phyloP scores from a whole-genome alignment of 1,140 invertebrate genomes.

The Zaprionus tsacasi region DNA sequence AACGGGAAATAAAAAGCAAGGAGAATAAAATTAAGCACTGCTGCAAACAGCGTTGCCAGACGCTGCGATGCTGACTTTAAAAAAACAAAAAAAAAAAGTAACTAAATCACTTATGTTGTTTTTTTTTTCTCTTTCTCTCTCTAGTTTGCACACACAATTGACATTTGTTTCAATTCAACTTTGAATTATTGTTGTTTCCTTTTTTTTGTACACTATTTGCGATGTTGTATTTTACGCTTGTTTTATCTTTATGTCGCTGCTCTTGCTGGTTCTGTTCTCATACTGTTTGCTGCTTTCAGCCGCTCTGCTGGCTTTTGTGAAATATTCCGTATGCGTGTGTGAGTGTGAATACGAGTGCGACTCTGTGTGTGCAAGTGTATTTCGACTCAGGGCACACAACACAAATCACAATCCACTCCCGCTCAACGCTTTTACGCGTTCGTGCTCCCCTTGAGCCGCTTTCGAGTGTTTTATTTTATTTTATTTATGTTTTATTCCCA shows the following conservation, averaged over 20 bases:
- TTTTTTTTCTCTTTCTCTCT: not conserved
- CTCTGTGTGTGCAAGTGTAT: conserved; percentile 2
- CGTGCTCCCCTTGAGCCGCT: conserved; percentile 30
- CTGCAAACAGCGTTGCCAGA: conserved; percentile 5
- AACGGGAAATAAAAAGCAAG: conserved; percentile 7
- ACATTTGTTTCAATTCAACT: conserved; percentile 4
- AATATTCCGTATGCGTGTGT: conserved; percentile 17
- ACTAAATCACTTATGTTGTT: not conserved
- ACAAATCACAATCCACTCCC: conserved; percentile 42
- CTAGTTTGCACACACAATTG: not conserved
- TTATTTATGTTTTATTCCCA: conserved; percentile 39
- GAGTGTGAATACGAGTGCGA: not conserved
- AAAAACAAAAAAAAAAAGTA: not conserved
- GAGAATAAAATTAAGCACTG: conserved; percentile 13
- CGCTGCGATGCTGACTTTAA: not conserved
- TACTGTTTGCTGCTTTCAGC: conserved; percentile 42
- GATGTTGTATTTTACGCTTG: conserved; percentile 11
- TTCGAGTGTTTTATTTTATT: conserved; percentile 47
- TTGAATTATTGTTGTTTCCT: conserved; percentile 1
- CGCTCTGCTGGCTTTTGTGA: conserved; percentile 42
- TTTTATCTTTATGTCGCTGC: conserved; percentile 29
- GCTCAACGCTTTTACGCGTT: conserved; percentile 12
- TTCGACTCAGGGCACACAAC: conserved; percentile 9
- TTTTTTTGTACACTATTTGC: conserved; percentile 15
- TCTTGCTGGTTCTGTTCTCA: conserved; percentile 43